These are phyloP conservation scores for Tragelaphus oryx DNA, from an alignment of 2,797 vertebrate species.

Conservation along the genomic window DNA sequence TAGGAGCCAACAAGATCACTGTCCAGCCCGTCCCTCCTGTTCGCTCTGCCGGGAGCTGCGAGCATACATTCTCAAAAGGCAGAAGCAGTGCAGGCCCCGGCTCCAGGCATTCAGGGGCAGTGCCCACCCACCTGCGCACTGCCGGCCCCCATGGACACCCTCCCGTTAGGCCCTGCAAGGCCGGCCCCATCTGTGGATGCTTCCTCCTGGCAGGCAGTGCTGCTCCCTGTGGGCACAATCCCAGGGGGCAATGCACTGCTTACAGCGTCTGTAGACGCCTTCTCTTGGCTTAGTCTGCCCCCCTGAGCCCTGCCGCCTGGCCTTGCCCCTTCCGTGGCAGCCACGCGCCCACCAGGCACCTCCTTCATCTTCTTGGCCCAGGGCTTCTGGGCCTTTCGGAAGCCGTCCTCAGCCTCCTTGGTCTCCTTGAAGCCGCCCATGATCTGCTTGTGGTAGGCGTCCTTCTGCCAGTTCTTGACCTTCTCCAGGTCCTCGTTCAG, in stretches of 20 bases:
- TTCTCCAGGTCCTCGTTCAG: slow-evolving; percentile 94
- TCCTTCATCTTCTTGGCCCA: slow-evolving; percentile 99
- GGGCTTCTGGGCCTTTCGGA: slow-evolving; percentile 97
- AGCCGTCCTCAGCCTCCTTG: slow-evolving; percentile 97
- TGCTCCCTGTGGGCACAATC: background rate
- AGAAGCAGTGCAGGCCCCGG: background rate
- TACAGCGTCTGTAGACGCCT: background rate
- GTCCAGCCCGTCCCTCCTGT: background rate
- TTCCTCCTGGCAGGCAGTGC: background rate
- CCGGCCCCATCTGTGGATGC: background rate
- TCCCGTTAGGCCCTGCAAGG: background rate
- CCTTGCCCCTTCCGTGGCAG: background rate
- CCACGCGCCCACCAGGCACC: slow-evolving; percentile 79
- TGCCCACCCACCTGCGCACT: background rate
- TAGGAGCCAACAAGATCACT: background rate
- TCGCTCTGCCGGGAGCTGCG: no score
- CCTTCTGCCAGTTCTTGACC: slow-evolving; percentile 99
- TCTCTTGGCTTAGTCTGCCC: background rate
- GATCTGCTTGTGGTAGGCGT: slow-evolving; percentile 98
- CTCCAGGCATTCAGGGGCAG: background rate
- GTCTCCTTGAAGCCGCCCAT: slow-evolving; percentile 99
- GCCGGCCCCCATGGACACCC: background rate
- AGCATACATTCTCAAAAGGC: background rate
- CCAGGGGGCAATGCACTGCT: background rate
- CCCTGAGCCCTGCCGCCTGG: background rate